Conservation (phyloP, 92 coral and sea anemone species). For the Palythoa heliodiscus region DNA sequence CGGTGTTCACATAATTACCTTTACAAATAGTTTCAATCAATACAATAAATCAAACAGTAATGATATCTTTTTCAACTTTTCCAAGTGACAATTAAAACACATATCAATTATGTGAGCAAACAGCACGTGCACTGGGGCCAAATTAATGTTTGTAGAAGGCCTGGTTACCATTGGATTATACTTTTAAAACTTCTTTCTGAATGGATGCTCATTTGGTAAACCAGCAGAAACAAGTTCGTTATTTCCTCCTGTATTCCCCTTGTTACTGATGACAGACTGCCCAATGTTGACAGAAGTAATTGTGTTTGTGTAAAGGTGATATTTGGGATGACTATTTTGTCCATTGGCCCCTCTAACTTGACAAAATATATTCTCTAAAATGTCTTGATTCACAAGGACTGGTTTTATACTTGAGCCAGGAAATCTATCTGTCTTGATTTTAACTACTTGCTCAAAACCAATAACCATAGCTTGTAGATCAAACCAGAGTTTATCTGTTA, state of each 20-base stretch:
- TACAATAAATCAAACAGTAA: background rate
- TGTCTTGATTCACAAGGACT: constrained; percentile 53
- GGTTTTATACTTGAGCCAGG: constrained; percentile 56
- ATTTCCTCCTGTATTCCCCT: constrained; percentile 49
- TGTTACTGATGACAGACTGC: constrained; percentile 52
- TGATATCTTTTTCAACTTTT: background rate
- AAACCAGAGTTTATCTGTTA: constrained; percentile 64
- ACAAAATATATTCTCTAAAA: constrained; percentile 52
- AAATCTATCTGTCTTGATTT: constrained; percentile 18
- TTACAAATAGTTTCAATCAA: background rate
- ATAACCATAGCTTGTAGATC: constrained; percentile 56
- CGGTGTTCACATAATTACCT: background rate
- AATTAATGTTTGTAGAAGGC: background rate
- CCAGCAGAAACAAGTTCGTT: constrained; percentile 41
- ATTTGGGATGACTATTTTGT: constrained; percentile 66
- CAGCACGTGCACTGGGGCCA: background rate
- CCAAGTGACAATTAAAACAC: background rate
- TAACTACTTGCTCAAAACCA: constrained; percentile 39
- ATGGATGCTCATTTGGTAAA: constrained; percentile 49
- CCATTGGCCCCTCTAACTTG: constrained; percentile 54
- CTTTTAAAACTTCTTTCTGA: constrained; percentile 16
- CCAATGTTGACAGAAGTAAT: constrained; percentile 58
- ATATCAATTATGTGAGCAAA: too few relatives aligned
- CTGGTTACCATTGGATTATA: background rate
- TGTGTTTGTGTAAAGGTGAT: constrained; percentile 35